Percentiles rank a stretch among this genome's conserved stretches.
phyloP scores from a whole-genome alignment of 2,797 vertebrate species.

The Distichodus sexfasciatus region DNA sequence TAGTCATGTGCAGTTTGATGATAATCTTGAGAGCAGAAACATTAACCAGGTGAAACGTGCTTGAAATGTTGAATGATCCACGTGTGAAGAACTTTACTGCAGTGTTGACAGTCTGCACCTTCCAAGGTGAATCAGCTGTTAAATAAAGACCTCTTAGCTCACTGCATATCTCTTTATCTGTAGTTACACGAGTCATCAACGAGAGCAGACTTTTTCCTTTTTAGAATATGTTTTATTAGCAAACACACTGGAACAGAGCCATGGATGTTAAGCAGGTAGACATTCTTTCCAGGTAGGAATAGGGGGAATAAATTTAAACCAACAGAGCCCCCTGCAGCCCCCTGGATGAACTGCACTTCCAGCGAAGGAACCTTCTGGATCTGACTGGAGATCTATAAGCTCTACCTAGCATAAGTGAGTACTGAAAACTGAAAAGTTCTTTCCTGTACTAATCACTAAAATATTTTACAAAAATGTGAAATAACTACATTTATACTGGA shows the following conservation, averaged over 20 bases:
- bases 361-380: conserved; percentile 47
- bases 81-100: no score
- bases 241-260: background rate
- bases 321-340: conserved; percentile 51
- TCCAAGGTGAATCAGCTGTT: background rate
- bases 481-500: no score
- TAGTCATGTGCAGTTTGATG: no score
- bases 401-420: background rate
- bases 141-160: background rate
- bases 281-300: background rate
- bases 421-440: background rate
- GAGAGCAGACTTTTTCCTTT: conserved; percentile 12
- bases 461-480: background rate
- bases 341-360: background rate
- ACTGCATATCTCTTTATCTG: conserved; percentile 19
- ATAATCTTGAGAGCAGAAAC: no score
- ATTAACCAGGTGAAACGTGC: no score
- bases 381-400: conserved; percentile 43
- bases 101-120: background rate
- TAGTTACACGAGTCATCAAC: conserved; percentile 1
- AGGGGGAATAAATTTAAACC: conserved; percentile 39
- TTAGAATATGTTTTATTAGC: conserved; percentile 12
- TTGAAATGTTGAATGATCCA: no score
- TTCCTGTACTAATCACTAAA: background rate
- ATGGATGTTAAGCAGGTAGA: background rate